Conservation (phyloP, 2,888 invertebrate species). For the Chirona hameri region DNA sequence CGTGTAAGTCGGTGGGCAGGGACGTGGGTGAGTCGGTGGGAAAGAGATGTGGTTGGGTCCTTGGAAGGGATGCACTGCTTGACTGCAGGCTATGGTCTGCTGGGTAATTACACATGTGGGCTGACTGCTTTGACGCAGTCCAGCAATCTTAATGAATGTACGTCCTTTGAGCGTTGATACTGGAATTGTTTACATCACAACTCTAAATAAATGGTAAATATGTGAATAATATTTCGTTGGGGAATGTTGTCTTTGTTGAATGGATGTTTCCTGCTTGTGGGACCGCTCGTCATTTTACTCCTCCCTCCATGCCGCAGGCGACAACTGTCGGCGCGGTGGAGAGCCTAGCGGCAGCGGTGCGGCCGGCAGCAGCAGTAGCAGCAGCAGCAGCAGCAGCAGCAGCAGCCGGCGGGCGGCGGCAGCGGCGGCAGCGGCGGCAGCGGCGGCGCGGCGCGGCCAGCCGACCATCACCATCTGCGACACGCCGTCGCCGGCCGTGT, state of each 20-base stretch:
- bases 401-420: too few species aligned
- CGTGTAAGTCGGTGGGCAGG: conserved; percentile 30
- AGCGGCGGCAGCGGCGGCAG: conserved; percentile 37
- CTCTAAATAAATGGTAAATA: too few species aligned
- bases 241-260: too few species aligned
- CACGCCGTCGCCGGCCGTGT: conserved; percentile 90
- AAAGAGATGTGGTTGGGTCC: conserved; percentile 44
- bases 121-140: conserved; percentile 40
- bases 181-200: too few species aligned
- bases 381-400: conserved; percentile 41
- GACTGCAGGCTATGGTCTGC: too few species aligned
- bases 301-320: conserved; percentile 12
- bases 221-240: too few species aligned
- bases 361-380: conserved; percentile 40
- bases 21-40: conserved; percentile 31
- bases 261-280: conserved; percentile 59
- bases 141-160: too few species aligned
- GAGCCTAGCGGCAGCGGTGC: conserved; percentile 38
- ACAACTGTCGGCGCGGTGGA: conserved; percentile 27
- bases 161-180: too few species aligned
- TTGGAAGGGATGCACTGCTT: conserved; percentile 54
- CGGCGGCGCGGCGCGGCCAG: conserved; percentile 50
- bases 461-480: conserved; percentile 93
- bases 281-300: conserved; percentile 52
- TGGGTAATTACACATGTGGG: too few species aligned